Evolutionary conservation across 2,113 vertebrate species (phyloP), one percentile per base, ranked within the genome.

Genomic region (Misgurnus anguillicaudatus): DNA sequence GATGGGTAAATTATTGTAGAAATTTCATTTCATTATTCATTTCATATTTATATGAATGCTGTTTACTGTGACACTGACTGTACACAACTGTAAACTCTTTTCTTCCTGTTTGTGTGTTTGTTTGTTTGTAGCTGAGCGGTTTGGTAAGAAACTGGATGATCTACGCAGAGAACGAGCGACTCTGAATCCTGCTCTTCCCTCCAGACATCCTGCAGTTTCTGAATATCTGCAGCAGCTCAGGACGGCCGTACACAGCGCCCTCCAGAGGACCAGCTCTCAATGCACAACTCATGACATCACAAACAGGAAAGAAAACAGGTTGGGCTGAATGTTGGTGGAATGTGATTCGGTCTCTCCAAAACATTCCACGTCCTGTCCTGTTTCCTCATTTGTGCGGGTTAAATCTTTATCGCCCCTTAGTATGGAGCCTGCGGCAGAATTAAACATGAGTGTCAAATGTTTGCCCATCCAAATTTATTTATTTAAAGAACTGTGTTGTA

Each of bases 151-250:
- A 85, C 78, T 97, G 78, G 94, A 95, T 84, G 94, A 95, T 75
- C 86, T 98, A 87, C 90, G 91, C 69, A 89, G 85, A 36, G 95
- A 96, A 86, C 88, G 86, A 75, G 87, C 82, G 1, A 64, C 84
- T 24, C 90, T 95, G 47, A 89, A 89, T 79, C 92, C 94, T 86
- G 92, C 88, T 64, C 92, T 98, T 75, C 96, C 95, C 58, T 98
- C 95, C 69, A 91, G 85, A 47, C 94, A 95, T 84, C 95, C 94
- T 0, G 89, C 88, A 2, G 86, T 97, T 69, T 84, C 87, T 31
- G 81, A 84, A 58, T 93, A 96, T 84, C 92, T 98, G 55, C 80
- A 93, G 63, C 87, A 87, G 17, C 89, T 97, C 38, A 24, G 82
- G 36, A 83, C 86, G 0, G 93, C 93, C 71, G 88, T 93, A 78